Conservation (phyloP, 2,113 vertebrate genomes). For the Amia ocellicauda region DNA sequence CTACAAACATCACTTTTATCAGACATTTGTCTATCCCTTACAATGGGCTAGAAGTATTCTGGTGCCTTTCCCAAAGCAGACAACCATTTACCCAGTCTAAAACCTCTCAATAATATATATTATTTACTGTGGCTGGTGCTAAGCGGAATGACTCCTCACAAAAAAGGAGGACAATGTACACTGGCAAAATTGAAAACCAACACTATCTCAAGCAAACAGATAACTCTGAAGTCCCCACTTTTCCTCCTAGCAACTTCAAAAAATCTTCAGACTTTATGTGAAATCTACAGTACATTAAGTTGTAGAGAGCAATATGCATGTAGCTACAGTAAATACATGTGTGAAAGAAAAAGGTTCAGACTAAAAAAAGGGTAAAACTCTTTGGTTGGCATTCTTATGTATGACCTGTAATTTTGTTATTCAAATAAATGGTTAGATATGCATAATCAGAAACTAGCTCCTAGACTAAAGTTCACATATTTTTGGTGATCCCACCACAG, state of each 20-base stretch:
- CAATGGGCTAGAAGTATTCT: conserved; percentile 14
- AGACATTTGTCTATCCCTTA: conserved; percentile 11
- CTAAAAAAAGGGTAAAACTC: too few relatives aligned
- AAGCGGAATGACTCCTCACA: conserved; percentile 31
- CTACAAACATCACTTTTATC: conserved; percentile 6
- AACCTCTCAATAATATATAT: conserved; percentile 36
- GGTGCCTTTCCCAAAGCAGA: conserved; percentile 31
- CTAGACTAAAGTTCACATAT: too few relatives aligned
- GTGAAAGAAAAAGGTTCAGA: too few relatives aligned
- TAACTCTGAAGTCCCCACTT: conserved; percentile 9
- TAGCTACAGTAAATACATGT: too few relatives aligned
- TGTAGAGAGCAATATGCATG: too few relatives aligned
- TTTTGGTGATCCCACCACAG: too few relatives aligned
- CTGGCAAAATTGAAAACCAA: conserved; percentile 27
- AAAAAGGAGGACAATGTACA: conserved; percentile 28
- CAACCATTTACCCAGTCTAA: conserved; percentile 61
- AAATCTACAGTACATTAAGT: too few relatives aligned
- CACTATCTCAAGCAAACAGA: conserved; percentile 25
- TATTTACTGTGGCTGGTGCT: conserved; percentile 28
- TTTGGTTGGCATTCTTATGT: too few relatives aligned
- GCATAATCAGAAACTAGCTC: too few relatives aligned
- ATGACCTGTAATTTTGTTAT: too few relatives aligned
- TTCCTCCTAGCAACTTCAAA: conserved; percentile 19
- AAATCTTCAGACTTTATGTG: too few relatives aligned
- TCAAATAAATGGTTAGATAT: too few relatives aligned